Evolutionary conservation across 1,140 invertebrate genomes (phyloP), one percentile per base, ranked within the genome.

Genomic region (Octopus sinensis): DNA sequence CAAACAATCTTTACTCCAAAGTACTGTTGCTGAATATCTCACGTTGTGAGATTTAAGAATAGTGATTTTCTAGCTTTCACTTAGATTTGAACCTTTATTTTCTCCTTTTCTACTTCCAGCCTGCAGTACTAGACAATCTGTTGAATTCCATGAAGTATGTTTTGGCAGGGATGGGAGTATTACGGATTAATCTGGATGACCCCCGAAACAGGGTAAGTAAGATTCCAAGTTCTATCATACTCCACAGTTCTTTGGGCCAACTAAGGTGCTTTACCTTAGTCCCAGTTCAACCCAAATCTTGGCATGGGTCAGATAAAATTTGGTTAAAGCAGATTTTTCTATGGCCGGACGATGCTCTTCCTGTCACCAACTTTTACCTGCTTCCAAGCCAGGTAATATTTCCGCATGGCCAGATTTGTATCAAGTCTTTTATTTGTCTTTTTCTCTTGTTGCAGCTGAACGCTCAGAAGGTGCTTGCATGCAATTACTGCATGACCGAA

Each of bases 61-160:
- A 23, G 17, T 81, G 12, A 62, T 62, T 62, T 62, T 62, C 9
- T 9, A 62, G 56, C 9, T 62, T 12, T 62, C 56, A 12, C 1
- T 62, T 62, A 9, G 17, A 62, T 62, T 62, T 62, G 9, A 12
- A 62, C 17, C 56, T 62, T 17, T 62, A 9, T 62, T 17, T 62
- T 1, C 17, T 2, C 56, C 56, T 12, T 62, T 52, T 79, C 62
- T 86, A 62, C 84, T 89, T 93, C 83, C 89, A 93, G 87, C 93
- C 93, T 13, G 93, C 93, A 51, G 93, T 94, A 53, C 87, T 94
- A 81, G 93, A 94, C 84, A 94, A 94, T 88, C 88, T 94, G n/a
- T 86, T 94, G 13, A 92, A 92, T 53, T 94, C 93, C 6, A 94
- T 94, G 93, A 94, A 94, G 88, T 94, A 93, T 91, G 93, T 94